These are phyloP conservation scores for Frieseomelitta varia DNA, from an alignment of 1,140 invertebrate genomes.

Conservation along the genomic window DNA sequence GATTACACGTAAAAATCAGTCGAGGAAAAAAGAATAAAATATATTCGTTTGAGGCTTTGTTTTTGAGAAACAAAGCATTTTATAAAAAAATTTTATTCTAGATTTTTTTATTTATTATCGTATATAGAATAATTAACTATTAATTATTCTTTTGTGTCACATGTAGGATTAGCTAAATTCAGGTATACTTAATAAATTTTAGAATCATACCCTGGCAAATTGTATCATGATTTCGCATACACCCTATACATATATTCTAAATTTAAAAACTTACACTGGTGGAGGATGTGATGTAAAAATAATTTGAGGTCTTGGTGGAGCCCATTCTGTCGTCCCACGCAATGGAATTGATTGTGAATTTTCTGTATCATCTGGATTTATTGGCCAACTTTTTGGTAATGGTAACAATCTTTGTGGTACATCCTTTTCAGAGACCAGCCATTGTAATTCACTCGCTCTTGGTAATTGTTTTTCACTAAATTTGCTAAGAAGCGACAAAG, in stretches of 20 bases:
- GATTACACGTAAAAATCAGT: too few species aligned
- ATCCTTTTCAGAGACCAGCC: conserved; percentile 91
- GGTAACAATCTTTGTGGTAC: conserved; percentile 90
- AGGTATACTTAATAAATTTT: too few species aligned
- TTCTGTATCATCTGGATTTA: conserved; percentile 84
- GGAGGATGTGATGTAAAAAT: conserved; percentile 90
- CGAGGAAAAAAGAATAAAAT: too few species aligned
- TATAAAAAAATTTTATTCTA: too few species aligned
- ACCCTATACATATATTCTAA: background rate
- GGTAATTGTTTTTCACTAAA: conserved; percentile 91
- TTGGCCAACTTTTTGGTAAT: conserved; percentile 87
- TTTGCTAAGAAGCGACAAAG: conserved; percentile 88
- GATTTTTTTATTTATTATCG: too few species aligned
- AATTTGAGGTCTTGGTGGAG: conserved; percentile 92
- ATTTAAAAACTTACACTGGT: conserved; percentile 84
- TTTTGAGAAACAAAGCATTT: too few species aligned
- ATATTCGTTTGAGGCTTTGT: too few species aligned
- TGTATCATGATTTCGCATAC: too few species aligned
- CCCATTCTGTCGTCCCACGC: conserved; percentile 91
- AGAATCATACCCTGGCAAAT: too few species aligned
- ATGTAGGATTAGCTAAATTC: background rate
- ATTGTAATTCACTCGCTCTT: conserved; percentile 90
- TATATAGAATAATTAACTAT: too few species aligned
- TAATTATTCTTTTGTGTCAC: too few species aligned
- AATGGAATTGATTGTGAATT: conserved; percentile 82